Base-by-base conservation (phyloP, 2,113 vertebrate species). In the Eclectus roratus region DNA sequence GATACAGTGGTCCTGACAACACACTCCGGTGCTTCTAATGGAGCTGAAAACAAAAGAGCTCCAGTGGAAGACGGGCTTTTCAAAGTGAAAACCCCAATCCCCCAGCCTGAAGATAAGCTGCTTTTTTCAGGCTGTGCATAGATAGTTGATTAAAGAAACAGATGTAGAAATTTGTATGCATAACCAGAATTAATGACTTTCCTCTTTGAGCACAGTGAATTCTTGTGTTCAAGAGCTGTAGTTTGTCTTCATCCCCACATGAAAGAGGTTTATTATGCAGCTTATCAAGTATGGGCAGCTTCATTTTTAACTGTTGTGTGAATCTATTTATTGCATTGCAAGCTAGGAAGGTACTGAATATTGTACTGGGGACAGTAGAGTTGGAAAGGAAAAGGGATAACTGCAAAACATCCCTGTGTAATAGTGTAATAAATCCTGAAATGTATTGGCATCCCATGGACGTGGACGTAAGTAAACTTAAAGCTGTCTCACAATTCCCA, bases 131-230 rank as follows among this genome's bases (percentile, higher is more conserved):
- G 78, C 87, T 71, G 17, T 43, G 64, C 80, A 88, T 68, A 74
- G 70, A 91, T 58, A 91, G 47, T 91, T 55, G 80, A 94, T 97
- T 92, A 94, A 90, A 90, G 92, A 89, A 95, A 70, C 92, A 95
- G 94, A 94, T 89, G 90, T 80, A 93, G 88, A 93, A 93, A 95
- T 93, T 78, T 77, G 47, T 88, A 76, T 94, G 94, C 81, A 87
- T 91, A 91, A 95, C 52, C 82, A 94, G 84, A 95, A 97, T 95
- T 93, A 96, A 97, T 96, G 76, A n/a, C 71, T 92, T 52, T 66
- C 47, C 56, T 70, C 74, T 80, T 69, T 35, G 21, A 68, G 81
- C 9, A 4, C 52, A 8, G 61, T 35, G 47, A 85, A 72, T 86
- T 95, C 94, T 94, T 10, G 13, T 13, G 61, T 41, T 92, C 10